A percentile compares a stretch with the other conserved stretches of the same genome.
Evolutionary conservation across 2,888 invertebrate genomes (phyloP).

Genomic region (Zygogramma bicolorata): DNA sequence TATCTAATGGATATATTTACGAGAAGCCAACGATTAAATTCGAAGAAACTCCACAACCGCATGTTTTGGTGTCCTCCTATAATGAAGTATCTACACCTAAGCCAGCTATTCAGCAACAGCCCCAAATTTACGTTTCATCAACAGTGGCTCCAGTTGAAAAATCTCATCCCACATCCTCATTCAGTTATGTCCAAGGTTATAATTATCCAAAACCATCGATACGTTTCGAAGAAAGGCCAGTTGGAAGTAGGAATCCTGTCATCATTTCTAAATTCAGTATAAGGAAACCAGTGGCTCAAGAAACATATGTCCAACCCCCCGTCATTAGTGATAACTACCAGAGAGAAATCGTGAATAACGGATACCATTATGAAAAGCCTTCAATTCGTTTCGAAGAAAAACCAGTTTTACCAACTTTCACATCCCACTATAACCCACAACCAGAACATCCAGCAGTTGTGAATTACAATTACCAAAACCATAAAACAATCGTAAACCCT

Average conservation of each 20-base stretch:
- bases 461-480: constrained; percentile 16
- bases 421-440: not conserved
- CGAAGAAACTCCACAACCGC: constrained; percentile 55
- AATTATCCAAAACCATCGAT: constrained; percentile 51
- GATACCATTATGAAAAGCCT: constrained; percentile 62
- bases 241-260: constrained; percentile 48
- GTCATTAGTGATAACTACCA: constrained; percentile 6
- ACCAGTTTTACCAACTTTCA: constrained; percentile 44
- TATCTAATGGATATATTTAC: constrained; percentile 58
- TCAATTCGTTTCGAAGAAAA: constrained; percentile 62
- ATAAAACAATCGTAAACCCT: not conserved
- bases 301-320: not conserved
- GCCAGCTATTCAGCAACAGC: constrained; percentile 33
- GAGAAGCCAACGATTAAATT: constrained; percentile 58
- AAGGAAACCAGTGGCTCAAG: constrained; percentile 16
- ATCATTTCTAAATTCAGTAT: constrained; percentile 38
- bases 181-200: constrained; percentile 9
- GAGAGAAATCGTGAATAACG: constrained; percentile 33
- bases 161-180: not conserved
- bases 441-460: constrained; percentile 30
- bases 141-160: constrained; percentile 25
- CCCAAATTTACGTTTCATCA: constrained; percentile 36
- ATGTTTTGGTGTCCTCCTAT: constrained; percentile 19
- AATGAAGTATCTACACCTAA: constrained; percentile 33
- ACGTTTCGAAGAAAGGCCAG: constrained; percentile 58